These are phyloP conservation scores for Didymodactylos carnosus DNA, from an alignment of 2,888 invertebrate genomes.

Conservation along the genomic window DNA sequence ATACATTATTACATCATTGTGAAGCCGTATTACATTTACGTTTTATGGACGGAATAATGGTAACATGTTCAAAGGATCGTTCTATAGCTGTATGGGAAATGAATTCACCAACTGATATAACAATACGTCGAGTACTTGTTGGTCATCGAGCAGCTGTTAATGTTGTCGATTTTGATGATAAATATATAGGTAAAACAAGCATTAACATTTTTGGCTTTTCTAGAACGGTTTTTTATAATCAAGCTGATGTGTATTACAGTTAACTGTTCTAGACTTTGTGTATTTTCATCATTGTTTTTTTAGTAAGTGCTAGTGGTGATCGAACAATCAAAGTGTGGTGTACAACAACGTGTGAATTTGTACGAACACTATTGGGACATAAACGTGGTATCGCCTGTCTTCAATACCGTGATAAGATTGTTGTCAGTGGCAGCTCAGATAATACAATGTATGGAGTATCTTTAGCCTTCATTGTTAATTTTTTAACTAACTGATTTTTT, in stretches of 20 bases:
- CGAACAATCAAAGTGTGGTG: slow-evolving; percentile 70
- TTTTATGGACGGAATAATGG: slow-evolving; percentile 98
- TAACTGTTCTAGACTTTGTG: too few species aligned
- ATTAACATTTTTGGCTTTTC: too few species aligned
- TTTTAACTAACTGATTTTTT: not conserved
- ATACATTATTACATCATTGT: slow-evolving; percentile 94
- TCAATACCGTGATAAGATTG: slow-evolving; percentile 86
- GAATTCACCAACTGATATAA: slow-evolving; percentile 78
- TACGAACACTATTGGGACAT: slow-evolving; percentile 90
- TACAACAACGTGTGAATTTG: slow-evolving; percentile 93
- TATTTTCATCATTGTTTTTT: too few species aligned
- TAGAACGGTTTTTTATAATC: too few species aligned
- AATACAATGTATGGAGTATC: slow-evolving; percentile 54
- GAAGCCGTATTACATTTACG: slow-evolving; percentile 94
- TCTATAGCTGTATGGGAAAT: slow-evolving; percentile 99
- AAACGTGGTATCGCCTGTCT: slow-evolving; percentile 96
- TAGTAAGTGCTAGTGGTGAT: slow-evolving; percentile 96
- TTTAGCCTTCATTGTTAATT: not conserved
- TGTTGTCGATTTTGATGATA: slow-evolving; percentile 98
- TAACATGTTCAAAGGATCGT: slow-evolving; percentile 96
- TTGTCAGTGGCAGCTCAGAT: slow-evolving; percentile 95
- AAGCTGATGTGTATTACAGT: too few species aligned
- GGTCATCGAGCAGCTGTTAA: slow-evolving; percentile 97
- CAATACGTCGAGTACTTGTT: slow-evolving; percentile 77
- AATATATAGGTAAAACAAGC: too few species aligned